These are phyloP conservation scores for Piprites chloris DNA, from an alignment of 2,113 vertebrate species.

Conservation along the genomic window DNA sequence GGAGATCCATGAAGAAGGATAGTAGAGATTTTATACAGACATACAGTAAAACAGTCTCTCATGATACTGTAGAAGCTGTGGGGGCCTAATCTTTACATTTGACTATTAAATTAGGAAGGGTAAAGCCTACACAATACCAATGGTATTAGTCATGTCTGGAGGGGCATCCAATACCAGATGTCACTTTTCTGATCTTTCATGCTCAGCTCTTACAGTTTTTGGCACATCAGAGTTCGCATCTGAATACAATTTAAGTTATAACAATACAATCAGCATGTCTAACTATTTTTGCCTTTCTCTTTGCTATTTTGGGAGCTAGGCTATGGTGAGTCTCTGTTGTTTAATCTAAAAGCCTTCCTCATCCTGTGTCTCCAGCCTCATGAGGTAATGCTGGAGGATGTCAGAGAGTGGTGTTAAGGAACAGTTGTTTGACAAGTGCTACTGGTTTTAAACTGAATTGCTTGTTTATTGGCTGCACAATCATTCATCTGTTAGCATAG, in stretches of 20 bases:
- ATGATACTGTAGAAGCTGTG: conserved; percentile 13
- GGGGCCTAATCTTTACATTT: conserved; percentile 66
- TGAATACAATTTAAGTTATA: conserved; percentile 78
- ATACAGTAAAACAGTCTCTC: conserved; percentile 34
- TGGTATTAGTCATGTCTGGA: conserved; percentile 80
- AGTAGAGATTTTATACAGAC: conserved; percentile 11
- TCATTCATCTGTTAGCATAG: neutral
- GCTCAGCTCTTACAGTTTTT: conserved; percentile 71
- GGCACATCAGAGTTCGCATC: conserved; percentile 74
- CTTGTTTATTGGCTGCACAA: neutral
- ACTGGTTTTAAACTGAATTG: conserved; percentile 36
- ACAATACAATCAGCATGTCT: conserved; percentile 74
- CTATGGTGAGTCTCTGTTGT: conserved; percentile 33
- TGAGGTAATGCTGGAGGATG: conserved; percentile 32
- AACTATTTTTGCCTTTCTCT: conserved; percentile 63
- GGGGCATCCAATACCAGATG: conserved; percentile 79
- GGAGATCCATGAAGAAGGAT: neutral
- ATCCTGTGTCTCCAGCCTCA: neutral
- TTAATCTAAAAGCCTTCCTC: conserved; percentile 49
- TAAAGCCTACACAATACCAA: conserved; percentile 77
- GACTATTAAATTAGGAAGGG: conserved; percentile 76
- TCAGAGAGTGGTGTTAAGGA: neutral
- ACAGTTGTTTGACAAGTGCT: conserved; percentile 48
- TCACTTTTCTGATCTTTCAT: conserved; percentile 77
- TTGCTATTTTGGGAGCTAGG: conserved; percentile 61